phyloP scores from a whole-genome alignment of 2,888 invertebrate genomes.

The Conchocele bisecta region DNA sequence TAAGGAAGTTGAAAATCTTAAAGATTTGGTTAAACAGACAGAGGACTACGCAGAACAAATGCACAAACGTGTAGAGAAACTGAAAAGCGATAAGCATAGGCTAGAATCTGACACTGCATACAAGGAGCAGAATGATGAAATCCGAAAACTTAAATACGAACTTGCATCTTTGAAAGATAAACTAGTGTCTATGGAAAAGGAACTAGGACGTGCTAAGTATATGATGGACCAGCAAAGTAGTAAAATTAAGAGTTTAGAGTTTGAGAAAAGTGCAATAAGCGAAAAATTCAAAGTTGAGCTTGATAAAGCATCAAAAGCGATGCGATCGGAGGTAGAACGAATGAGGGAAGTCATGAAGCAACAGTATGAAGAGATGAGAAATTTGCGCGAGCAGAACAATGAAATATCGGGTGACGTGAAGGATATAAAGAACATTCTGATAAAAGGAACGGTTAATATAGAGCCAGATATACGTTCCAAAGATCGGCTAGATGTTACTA shows the following conservation, averaged over 20 bases:
- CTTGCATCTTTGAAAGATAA: constrained; percentile 65
- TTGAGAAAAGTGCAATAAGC: constrained; percentile 63
- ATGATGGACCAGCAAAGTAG: constrained; percentile 68
- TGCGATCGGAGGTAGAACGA: constrained; percentile 73
- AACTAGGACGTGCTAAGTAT: constrained; percentile 60
- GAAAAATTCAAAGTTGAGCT: constrained; percentile 68
- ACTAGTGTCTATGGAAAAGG: constrained; percentile 65
- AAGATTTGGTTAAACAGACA: constrained; percentile 67
- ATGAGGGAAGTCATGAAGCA: constrained; percentile 76
- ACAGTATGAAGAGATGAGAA: constrained; percentile 73
- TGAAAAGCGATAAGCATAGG: constrained; percentile 61
- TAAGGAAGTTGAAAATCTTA: constrained; percentile 66
- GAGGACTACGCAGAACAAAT: constrained; percentile 70
- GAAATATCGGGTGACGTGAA: constrained; percentile 72
- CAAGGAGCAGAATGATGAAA: constrained; percentile 66
- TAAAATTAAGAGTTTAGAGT: constrained; percentile 64
- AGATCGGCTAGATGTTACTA: constrained; percentile 49
- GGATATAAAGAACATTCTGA: constrained; percentile 68
- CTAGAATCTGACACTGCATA: constrained; percentile 60
- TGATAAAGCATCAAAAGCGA: constrained; percentile 67
- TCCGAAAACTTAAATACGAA: constrained; percentile 61
- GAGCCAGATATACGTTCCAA: constrained; percentile 33
- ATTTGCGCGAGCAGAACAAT: constrained; percentile 68
- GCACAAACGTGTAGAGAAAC: constrained; percentile 61
- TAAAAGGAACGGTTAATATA: constrained; percentile 49